Base-by-base conservation (phyloP, 2,797 vertebrate genomes). In the Oophaga sylvatica region DNA sequence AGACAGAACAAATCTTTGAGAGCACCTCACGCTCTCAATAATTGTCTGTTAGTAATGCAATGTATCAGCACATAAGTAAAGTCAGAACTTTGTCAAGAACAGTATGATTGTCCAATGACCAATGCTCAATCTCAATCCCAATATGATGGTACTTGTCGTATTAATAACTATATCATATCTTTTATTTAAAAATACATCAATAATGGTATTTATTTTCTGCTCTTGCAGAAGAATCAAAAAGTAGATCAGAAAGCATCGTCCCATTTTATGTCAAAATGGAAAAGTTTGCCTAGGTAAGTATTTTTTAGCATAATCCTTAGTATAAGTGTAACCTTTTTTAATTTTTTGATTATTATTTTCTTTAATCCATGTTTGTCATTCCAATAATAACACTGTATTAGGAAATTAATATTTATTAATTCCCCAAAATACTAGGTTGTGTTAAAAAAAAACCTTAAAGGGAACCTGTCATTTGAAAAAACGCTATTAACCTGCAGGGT, bases 281-380 rank as follows among this genome's bases (percentile, higher is more conserved):
- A 96, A 93, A 91, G 94, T 89, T 94, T 96, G 87, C 91, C 94
- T 70, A 90, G 95, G 95, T 94, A 93, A 91, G 95, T 83, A 91
- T 83, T 91, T 91, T 92, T n/a, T 90, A 88, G 82, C 6, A 56
- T 56, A 13, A 71, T 82, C 17, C 31, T 70, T 68, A 56, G 13
- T n/a, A 77, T 53, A 77, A 76, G n/a, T 9, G 2, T 13, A 76
- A 48, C 22, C 15, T 17, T 56, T 22, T 77, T 59, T 5, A 0
- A 19, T 59, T 13, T 83, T 10, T n/a, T 20, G 22, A 63, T 87
- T 85, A 53, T 82, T 87, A 81, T 90, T 92, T 26, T 2, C 29
- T 13, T 41, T 41, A 41, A 41, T 3, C 35, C 26, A 26, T 26
- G 26, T 26, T 26, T 26, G 26, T 26, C 26, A 26, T 26, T 26